Base-by-base conservation (phyloP, 2,797 vertebrate genomes). In the Leuciscus waleckii region DNA sequence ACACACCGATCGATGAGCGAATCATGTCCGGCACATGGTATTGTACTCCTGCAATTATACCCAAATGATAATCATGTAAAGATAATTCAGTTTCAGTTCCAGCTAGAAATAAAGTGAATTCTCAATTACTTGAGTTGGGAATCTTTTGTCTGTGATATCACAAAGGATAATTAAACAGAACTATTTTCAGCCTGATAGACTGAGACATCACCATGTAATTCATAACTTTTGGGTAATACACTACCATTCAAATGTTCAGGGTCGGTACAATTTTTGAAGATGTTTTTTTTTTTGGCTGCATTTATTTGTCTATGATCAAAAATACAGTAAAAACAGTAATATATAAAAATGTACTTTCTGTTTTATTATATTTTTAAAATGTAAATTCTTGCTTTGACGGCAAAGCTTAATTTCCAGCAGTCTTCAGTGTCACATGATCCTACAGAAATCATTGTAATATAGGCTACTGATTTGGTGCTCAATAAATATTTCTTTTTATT, bases 51-150 rank as follows among this genome's bases (percentile, higher is more conserved):
- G 73, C 46, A 68, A 85, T 88, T 86, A 86, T 21, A 70, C 58
- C 51, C 70, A 83, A 88, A 89, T 86, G 71, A 84, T 86, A 85
- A 82, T 88, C 83, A 79, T 85, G 68, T 76, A 76, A 51, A 70
- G 73, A 85, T 84, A 82, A 88, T 85, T 89, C 79, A 67, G 81
- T 84, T 88, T 88, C 32, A 56, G 19, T 56, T 78, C 29, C 61
- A 80, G 58, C 79, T 29, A 85, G 74, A 35, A 71, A 81, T 29
- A 23, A 68, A 71, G n/a, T 41, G 1, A 58, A 70, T 58, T 75
- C 32, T 17, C 5, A 83, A 26, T 35, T 37, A 43, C n/a, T 41
- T 29, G 46, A 67, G 14, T 19, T 69, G 35, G 68, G 13, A 63
- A 79, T 79, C 4, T 29, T 61, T 58, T 71, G 35, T 83, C 61